A percentile compares a stretch with the other conserved stretches of the same genome.
phyloP scores from a whole-genome alignment of 2,113 vertebrate genomes.

The Danionella cerebrum region DNA sequence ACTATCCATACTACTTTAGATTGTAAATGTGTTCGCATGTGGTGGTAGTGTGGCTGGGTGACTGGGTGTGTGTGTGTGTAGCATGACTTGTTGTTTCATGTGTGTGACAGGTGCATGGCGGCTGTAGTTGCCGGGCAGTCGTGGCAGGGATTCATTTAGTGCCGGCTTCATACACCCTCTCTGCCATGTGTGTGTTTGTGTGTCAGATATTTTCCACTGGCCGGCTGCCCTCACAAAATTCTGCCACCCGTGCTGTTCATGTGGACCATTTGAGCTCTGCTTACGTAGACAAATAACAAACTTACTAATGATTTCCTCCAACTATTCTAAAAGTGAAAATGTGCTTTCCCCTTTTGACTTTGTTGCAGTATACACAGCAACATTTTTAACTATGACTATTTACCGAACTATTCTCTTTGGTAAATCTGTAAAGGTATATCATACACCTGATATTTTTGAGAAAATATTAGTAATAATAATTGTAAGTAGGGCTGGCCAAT shows the following conservation, averaged over 20 bases:
- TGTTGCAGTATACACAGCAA: no score
- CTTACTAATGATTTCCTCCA: neutral
- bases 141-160: slow-evolving; percentile 54
- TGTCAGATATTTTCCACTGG: slow-evolving; percentile 61
- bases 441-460: no score
- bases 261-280: slow-evolving; percentile 29
- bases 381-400: no score
- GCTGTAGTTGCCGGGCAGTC: slow-evolving; percentile 53
- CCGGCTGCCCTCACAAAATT: slow-evolving; percentile 43
- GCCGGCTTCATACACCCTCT: slow-evolving; percentile 11
- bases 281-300: neutral
- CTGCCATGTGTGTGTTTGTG: slow-evolving; percentile 43
- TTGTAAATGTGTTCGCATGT: neutral
- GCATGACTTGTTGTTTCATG: no score
- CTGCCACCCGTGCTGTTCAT: slow-evolving; percentile 14
- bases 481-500: no score
- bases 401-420: no score
- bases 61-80: neutral
- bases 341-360: no score
- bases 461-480: no score
- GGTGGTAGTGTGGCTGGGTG: neutral
- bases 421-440: no score
- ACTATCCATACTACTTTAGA: neutral
- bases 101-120: slow-evolving; percentile 57
- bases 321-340: slow-evolving; percentile 3